Evolutionary conservation across 2,797 vertebrate species (phyloP), one percentile per base, ranked within the genome.

Genomic region (Sarcophilus harrisii): DNA sequence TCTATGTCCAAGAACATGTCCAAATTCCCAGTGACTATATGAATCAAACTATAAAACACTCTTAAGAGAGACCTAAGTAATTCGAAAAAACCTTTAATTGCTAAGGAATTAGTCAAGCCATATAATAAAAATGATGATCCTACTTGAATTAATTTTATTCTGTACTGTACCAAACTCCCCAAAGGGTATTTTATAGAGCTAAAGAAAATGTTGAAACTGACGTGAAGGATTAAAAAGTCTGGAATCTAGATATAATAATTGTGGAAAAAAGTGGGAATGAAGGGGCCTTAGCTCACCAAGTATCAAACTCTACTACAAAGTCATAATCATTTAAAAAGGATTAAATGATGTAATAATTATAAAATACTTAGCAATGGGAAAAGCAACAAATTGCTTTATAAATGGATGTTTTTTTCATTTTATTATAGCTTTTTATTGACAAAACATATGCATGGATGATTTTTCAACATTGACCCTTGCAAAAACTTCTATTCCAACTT

Each of bases 311-410:
- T 21, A 38, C n/a, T 8, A 5, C 32, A 73, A 38, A 38, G 18
- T 73, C 0, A 0, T 73, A 18, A 38, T 73, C n/a, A 73, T 38
- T 73, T 38, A 21, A n/a, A n/a, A 73, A n/a, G 0, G 62, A 38
- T 73, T n/a, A 66, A 18, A 66, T 38, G 49, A 66, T 38, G 49
- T 49, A 49, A 94, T 96, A 94, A 95, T 57, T 59, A 59, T 30
- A 95, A n/a, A 30, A 52, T 95, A 29, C 92, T 49, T 90, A 96
- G 38, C 58, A 81, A 54, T 54, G 52, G 52, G 52, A 54, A 54
- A 54, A 54, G 52, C 52, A 54, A 54, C 52, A 54, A 54, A 54
- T 54, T 54, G 52, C 52, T 54, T 54, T 54, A 54, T 54, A 54
- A 54, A 9, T 49, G 49, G 49, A 49, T 49, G 49, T 1, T 49